Percentiles rank a stretch among this genome's conserved stretches.
phyloP scores from a whole-genome alignment of 1,140 invertebrate species.

The Galleria mellonella region DNA sequence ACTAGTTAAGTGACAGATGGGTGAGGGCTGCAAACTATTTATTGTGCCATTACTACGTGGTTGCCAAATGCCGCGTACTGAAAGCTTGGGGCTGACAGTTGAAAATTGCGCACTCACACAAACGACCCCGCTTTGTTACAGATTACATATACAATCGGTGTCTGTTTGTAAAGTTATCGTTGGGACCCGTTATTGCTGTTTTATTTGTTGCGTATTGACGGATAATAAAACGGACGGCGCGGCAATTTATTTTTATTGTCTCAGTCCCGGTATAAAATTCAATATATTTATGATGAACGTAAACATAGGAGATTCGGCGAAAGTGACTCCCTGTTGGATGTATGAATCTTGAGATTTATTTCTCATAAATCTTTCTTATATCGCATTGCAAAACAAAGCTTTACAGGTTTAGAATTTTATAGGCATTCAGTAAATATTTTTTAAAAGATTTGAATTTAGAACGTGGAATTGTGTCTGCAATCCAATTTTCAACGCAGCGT shows the following conservation, averaged over 20 bases:
- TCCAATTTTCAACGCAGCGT: too few species aligned
- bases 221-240: conserved; percentile 54
- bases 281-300: conserved; percentile 59
- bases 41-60: conserved; percentile 68
- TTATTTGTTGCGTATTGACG: conserved; percentile 62
- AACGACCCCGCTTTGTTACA: conserved; percentile 31
- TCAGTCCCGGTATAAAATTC: conserved; percentile 53
- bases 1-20: conserved; percentile 73
- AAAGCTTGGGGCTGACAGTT: conserved; percentile 55
- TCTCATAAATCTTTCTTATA: too few species aligned
- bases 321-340: too few species aligned
- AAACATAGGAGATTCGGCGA: conserved; percentile 25
- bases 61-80: conserved; percentile 50
- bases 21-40: conserved; percentile 67
- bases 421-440: too few species aligned
- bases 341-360: too few species aligned
- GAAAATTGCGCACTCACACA: conserved; percentile 52
- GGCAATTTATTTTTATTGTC: conserved; percentile 69
- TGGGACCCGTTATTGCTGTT: conserved; percentile 40
- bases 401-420: too few species aligned
- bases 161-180: conserved; percentile 31
- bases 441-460: too few species aligned
- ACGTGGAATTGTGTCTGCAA: too few species aligned
- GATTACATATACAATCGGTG: conserved; percentile 42
- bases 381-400: too few species aligned